These are phyloP conservation scores for Eristalinus aeneus DNA, from an alignment of 2,888 invertebrate species.

Conservation along the genomic window DNA sequence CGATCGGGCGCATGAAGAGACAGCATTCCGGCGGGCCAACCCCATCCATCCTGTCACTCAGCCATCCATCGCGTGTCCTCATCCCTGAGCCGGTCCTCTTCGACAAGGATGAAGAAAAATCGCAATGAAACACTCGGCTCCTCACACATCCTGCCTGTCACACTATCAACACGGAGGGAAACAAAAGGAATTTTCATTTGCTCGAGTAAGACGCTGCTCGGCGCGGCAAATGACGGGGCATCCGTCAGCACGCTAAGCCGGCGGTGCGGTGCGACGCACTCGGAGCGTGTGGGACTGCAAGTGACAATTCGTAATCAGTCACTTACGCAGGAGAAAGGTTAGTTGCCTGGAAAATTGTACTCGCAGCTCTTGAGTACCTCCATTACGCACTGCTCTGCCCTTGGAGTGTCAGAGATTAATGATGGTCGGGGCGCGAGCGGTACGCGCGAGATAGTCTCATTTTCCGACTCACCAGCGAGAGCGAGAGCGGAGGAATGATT, in stretches of 20 bases:
- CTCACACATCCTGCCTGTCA: slow-evolving; percentile 51
- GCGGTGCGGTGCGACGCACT: slow-evolving; percentile 3
- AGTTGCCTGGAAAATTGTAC: slow-evolving; percentile 48
- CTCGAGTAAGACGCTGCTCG: slow-evolving; percentile 35
- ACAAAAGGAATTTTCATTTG: slow-evolving; percentile 63
- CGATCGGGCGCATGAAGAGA: slow-evolving; percentile 47
- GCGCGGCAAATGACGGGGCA: slow-evolving; percentile 49
- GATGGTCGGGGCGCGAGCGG: slow-evolving; percentile 21
- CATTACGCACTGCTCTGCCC: slow-evolving; percentile 50
- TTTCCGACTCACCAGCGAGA: slow-evolving; percentile 62
- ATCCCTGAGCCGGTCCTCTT: neutral
- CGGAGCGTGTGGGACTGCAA: slow-evolving; percentile 23
- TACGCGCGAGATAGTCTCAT: slow-evolving; percentile 58
- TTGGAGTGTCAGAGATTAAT: slow-evolving; percentile 66
- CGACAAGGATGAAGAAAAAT: slow-evolving; percentile 60
- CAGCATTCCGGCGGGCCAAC: slow-evolving; percentile 46
- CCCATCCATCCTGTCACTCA: slow-evolving; percentile 28
- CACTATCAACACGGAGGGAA: slow-evolving; percentile 52
- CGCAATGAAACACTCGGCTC: slow-evolving; percentile 50
- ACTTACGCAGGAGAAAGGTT: slow-evolving; percentile 52
- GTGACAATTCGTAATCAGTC: slow-evolving; percentile 68
- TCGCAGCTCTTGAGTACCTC: slow-evolving; percentile 10
- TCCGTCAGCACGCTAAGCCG: slow-evolving; percentile 53
- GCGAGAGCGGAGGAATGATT: slow-evolving; percentile 42
- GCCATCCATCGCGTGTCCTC: slow-evolving; percentile 11